These are phyloP conservation scores for Oscheius sp. DNA, from an alignment of 2,888 invertebrate genomes.

Conservation along the genomic window DNA sequence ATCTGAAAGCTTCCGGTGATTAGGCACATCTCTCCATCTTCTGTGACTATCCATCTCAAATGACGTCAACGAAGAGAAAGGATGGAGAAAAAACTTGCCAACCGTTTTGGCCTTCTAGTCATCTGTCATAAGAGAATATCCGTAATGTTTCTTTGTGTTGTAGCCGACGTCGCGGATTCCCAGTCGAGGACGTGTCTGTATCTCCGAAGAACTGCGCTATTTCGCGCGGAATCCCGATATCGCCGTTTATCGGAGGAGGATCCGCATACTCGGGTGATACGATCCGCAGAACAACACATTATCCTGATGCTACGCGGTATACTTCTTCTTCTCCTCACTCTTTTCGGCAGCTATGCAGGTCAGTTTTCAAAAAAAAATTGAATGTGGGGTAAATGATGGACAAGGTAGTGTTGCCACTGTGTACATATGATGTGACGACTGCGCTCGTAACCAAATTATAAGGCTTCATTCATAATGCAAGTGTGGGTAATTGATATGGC, in stretches of 20 bases:
- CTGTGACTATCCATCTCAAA: too few species aligned
- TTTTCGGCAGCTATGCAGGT: conserved; percentile 16
- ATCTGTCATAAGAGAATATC: too few species aligned
- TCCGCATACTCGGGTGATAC: conserved; percentile 28
- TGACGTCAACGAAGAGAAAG: too few species aligned
- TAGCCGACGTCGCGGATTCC: not conserved
- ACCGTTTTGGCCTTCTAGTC: not conserved
- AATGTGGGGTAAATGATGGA: not conserved
- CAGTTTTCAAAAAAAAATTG: not conserved
- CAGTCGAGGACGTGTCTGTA: conserved; percentile 22
- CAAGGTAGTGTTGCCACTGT: conserved; percentile 1
- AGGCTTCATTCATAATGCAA: conserved; percentile 30
- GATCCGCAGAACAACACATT: conserved; percentile 30
- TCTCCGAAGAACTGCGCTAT: conserved; percentile 24
- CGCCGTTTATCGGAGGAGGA: conserved; percentile 29
- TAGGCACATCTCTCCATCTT: too few species aligned
- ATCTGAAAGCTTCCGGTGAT: too few species aligned
- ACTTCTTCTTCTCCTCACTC: conserved; percentile 12
- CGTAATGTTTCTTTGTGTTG: conserved; percentile 26
- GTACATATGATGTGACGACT: conserved; percentile 29
- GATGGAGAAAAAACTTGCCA: too few species aligned
- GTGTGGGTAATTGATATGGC: conserved; percentile 31
- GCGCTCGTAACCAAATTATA: conserved; percentile 29
- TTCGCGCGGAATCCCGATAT: conserved; percentile 24
- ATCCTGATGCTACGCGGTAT: conserved; percentile 24